Conservation (phyloP, 1,140 invertebrate species). For the Brachionus sp. region DNA sequence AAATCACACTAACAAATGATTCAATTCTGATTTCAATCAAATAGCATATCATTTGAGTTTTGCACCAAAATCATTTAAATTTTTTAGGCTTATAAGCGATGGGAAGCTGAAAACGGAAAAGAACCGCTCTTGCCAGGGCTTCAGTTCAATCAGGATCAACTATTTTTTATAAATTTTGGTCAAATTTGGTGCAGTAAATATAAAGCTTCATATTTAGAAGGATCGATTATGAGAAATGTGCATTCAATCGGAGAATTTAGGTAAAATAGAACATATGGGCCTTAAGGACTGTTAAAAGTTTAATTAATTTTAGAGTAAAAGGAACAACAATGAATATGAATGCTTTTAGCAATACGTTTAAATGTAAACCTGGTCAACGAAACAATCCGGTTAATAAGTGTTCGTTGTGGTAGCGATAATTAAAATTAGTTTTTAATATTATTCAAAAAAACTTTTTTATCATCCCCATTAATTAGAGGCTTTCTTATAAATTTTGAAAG, state of each 20-base stretch:
- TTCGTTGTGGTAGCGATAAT: slow-evolving; percentile 46
- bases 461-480: neutral
- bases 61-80: neutral
- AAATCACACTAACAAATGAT: too few species aligned
- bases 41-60: slow-evolving; percentile 43
- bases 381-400: slow-evolving; percentile 47
- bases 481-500: neutral
- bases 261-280: neutral
- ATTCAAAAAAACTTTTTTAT: neutral
- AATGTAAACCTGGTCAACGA: slow-evolving; percentile 50
- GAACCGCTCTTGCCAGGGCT: slow-evolving; percentile 65
- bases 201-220: slow-evolving; percentile 59
- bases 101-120: slow-evolving; percentile 47
- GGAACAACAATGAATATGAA: slow-evolving; percentile 53
- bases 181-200: slow-evolving; percentile 65
- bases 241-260: slow-evolving; percentile 62
- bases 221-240: slow-evolving; percentile 58
- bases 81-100: slow-evolving; percentile 61
- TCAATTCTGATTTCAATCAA: too few species aligned
- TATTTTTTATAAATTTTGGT: slow-evolving; percentile 70
- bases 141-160: slow-evolving; percentile 65
- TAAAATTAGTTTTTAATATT: neutral
- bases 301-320: slow-evolving; percentile 47
- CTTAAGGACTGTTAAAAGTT: neutral
- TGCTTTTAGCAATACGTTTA: slow-evolving; percentile 57